Conservation (phyloP, 2,888 invertebrate species). For the Eupithecia inturbata region DNA sequence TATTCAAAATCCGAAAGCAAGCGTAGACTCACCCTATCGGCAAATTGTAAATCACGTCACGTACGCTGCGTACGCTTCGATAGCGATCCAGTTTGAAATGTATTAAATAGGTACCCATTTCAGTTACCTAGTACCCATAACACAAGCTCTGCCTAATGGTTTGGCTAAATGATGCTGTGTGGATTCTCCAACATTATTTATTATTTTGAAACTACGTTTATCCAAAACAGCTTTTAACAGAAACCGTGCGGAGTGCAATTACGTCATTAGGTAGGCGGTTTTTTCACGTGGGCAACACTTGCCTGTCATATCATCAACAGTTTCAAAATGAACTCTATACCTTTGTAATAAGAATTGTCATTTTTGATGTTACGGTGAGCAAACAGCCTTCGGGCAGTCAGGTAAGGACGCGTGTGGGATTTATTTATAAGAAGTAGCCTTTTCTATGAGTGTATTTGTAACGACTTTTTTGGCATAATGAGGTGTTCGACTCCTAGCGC, state of each 20-base stretch:
- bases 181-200: neutral
- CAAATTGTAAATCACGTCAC: too few species aligned
- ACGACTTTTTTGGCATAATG: neutral
- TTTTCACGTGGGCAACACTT: constrained; percentile 4
- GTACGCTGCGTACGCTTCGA: too few species aligned
- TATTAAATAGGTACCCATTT: too few species aligned
- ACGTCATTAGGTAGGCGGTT: constrained; percentile 1
- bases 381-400: neutral
- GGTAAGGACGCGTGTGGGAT: neutral
- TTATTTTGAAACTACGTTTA: neutral
- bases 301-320: neutral
- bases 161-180: too few species aligned
- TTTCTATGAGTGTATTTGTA: neutral
- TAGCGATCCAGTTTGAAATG: too few species aligned
- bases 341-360: neutral
- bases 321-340: neutral
- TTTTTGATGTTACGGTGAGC: neutral
- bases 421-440: neutral
- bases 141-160: too few species aligned
- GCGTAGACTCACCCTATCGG: too few species aligned
- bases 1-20: too few species aligned
- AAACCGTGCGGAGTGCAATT: neutral
- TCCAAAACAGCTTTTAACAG: neutral
- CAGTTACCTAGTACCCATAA: too few species aligned
- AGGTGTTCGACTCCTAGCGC: neutral